Conservation (phyloP, 1,140 invertebrate species). For the Drosophila dunni region DNA sequence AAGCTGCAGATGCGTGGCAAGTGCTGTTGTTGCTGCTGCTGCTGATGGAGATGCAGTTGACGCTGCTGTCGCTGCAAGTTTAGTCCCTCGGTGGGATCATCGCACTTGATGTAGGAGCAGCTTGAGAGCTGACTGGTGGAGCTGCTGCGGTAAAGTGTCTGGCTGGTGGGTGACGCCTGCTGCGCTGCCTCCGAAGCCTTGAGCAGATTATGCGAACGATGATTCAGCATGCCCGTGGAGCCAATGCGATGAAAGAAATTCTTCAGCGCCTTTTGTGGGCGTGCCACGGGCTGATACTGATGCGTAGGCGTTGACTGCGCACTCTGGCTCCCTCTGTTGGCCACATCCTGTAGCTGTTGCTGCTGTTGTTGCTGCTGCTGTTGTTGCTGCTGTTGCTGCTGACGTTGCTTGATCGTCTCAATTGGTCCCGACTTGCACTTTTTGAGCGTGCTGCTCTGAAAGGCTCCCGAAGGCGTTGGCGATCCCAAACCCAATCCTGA, state of each 20-base stretch:
- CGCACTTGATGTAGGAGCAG: conserved; percentile 90
- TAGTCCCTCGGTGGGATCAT: conserved; percentile 91
- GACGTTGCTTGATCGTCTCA: conserved; percentile 70
- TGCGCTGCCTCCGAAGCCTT: conserved; percentile 81
- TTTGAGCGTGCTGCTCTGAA: conserved; percentile 70
- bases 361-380: conserved; percentile 43
- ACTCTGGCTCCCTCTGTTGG: conserved; percentile 61
- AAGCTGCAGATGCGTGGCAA: conserved; percentile 52
- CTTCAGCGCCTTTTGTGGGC: conserved; percentile 87
- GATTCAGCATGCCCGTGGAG: conserved; percentile 90
- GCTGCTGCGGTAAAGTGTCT: conserved; percentile 89
- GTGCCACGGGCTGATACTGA: conserved; percentile 60
- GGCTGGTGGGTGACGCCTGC: conserved; percentile 69
- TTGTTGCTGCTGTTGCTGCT: conserved; percentile 39
- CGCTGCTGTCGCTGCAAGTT: conserved; percentile 85
- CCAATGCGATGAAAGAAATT: conserved; percentile 91
- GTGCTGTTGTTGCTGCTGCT: conserved; percentile 56
- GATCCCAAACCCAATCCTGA: not conserved
- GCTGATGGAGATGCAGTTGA: conserved; percentile 66
- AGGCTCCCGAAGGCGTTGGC: conserved; percentile 43
- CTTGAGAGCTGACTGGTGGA: conserved; percentile 90
- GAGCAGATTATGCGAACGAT: conserved; percentile 85
- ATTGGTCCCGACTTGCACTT: conserved; percentile 83
- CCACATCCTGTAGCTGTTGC: conserved; percentile 26
- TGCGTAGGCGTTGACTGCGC: conserved; percentile 65